Conservation (phyloP, 2,888 invertebrate genomes). For the Eurois occulta region DNA sequence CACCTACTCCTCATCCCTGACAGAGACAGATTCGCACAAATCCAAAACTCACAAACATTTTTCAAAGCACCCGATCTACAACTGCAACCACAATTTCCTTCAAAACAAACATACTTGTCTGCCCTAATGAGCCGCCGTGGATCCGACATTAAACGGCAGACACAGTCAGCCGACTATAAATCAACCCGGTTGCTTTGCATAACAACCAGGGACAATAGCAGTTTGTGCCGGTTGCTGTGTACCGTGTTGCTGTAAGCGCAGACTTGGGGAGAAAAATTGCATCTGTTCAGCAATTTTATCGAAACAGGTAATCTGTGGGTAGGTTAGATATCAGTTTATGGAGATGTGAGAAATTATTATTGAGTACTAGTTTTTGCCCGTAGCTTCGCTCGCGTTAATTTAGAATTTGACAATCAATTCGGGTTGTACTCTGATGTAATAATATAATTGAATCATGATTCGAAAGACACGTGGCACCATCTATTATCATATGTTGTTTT, state of each 20-base stretch:
- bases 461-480: no score
- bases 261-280: constrained; percentile 51
- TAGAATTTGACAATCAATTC: no score
- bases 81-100: constrained; percentile 21
- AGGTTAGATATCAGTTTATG: not conserved
- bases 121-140: constrained; percentile 53
- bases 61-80: not conserved
- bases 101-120: constrained; percentile 43
- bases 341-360: not conserved
- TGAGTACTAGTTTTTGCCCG: not conserved
- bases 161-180: constrained; percentile 50
- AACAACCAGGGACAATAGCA: constrained; percentile 56
- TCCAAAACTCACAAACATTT: not conserved
- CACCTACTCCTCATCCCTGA: not conserved
- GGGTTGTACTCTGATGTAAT: no score
- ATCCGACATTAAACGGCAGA: constrained; percentile 55
- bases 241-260: constrained; percentile 44
- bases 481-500: no score
- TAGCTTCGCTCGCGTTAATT: no score
- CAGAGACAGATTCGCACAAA: not conserved
- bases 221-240: constrained; percentile 31
- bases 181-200: constrained; percentile 61
- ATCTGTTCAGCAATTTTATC: constrained; percentile 30
- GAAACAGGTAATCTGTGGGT: not conserved
- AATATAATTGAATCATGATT: no score